These are phyloP conservation scores for Polydrusus pterygomalis DNA, from an alignment of 2,888 invertebrate species.

Conservation along the genomic window DNA sequence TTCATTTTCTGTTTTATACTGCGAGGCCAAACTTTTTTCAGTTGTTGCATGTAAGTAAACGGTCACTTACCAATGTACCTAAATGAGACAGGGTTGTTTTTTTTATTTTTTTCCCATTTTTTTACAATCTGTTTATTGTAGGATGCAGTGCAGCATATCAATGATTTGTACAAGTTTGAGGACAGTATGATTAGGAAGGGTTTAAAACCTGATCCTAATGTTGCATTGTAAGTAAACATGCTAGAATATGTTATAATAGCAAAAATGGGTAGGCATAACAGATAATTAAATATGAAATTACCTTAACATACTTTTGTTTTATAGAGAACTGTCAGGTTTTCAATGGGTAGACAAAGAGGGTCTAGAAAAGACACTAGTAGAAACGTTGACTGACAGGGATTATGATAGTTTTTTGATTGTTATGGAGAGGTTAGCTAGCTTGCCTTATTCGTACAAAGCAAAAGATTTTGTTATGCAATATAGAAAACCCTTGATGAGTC, in stretches of 20 bases:
- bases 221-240: constrained; percentile 74
- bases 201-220: constrained; percentile 76
- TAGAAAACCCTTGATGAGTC: constrained; percentile 77
- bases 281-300: constrained; percentile 23
- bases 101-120: too few species aligned
- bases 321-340: constrained; percentile 75
- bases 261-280: too few species aligned
- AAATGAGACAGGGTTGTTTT: too few species aligned
- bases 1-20: constrained; percentile 95
- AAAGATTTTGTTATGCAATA: constrained; percentile 85
- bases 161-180: constrained; percentile 80
- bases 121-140: constrained; percentile 14
- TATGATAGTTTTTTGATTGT: constrained; percentile 83
- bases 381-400: constrained; percentile 80
- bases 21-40: constrained; percentile 89
- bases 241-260: too few species aligned
- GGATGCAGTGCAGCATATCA: constrained; percentile 81
- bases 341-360: constrained; percentile 81
- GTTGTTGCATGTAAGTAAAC: constrained; percentile 82
- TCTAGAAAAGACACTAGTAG: constrained; percentile 79
- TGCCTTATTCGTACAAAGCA: constrained; percentile 82
- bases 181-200: constrained; percentile 81
- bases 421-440: constrained; percentile 81
- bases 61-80: constrained; percentile 5
- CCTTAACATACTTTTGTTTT: constrained; percentile 54